Conservation (phyloP, 1,140 invertebrate genomes). For the Amyelois transitella region DNA sequence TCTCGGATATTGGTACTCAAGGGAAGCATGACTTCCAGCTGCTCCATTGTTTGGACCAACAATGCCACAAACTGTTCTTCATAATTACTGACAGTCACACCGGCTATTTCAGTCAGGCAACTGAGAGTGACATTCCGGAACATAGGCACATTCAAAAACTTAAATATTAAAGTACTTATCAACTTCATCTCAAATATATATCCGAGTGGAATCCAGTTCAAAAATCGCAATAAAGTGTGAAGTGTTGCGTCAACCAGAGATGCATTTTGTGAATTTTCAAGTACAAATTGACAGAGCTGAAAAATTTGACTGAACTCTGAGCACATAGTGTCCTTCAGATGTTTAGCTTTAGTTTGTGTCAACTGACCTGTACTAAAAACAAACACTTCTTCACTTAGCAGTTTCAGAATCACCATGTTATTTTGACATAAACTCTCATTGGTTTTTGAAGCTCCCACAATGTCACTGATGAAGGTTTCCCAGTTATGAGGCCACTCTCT, state of each 20-base stretch:
- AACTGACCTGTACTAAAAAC: slow-evolving; percentile 98
- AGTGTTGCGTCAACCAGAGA: slow-evolving; percentile 94
- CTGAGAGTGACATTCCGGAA: slow-evolving; percentile 99
- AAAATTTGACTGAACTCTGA: slow-evolving; percentile 99
- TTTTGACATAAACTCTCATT: slow-evolving; percentile 99
- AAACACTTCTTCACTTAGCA: slow-evolving; percentile 99
- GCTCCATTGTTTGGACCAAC: slow-evolving; percentile 92
- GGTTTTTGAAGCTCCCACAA: slow-evolving; percentile 98
- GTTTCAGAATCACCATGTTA: slow-evolving; percentile 98
- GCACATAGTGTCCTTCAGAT: slow-evolving; percentile 99
- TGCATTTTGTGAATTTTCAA: slow-evolving; percentile 98
- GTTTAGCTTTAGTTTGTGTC: slow-evolving; percentile 99
- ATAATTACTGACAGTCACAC: slow-evolving; percentile 90
- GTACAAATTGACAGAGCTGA: slow-evolving; percentile 96
- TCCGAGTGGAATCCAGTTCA: slow-evolving; percentile 99
- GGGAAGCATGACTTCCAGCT: slow-evolving; percentile 94
- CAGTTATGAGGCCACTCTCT: slow-evolving; percentile 99
- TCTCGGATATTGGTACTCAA: slow-evolving; percentile 93
- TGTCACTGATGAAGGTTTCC: slow-evolving; percentile 99
- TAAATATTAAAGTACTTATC: slow-evolving; percentile 95
- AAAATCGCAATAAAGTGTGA: slow-evolving; percentile 96
- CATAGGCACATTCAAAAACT: slow-evolving; percentile 98
- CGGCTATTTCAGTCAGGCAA: slow-evolving; percentile 98
- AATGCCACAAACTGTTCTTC: slow-evolving; percentile 93
- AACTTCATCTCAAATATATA: slow-evolving; percentile 99